Conservation (phyloP, 2,888 invertebrate genomes). For the Philhelius pedissequus region DNA sequence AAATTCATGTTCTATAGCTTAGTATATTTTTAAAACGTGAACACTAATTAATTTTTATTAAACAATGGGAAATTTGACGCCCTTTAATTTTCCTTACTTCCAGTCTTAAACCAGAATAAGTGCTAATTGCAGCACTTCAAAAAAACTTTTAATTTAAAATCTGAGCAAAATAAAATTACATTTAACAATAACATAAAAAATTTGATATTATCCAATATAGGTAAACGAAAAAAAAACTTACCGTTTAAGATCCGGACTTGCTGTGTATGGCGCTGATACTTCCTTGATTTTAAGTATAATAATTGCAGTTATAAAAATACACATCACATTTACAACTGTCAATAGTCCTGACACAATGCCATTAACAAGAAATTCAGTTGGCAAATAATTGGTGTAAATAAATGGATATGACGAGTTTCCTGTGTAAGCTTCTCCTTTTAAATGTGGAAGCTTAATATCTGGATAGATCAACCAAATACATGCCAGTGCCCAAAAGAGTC, state of each 20-base stretch:
- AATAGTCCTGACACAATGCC: conserved; percentile 89
- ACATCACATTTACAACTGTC: conserved; percentile 89
- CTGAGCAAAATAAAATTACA: too few species aligned
- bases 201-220: too few species aligned
- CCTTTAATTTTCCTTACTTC: too few species aligned
- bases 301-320: conserved; percentile 90
- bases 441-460: conserved; percentile 84
- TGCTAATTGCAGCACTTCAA: too few species aligned
- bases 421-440: conserved; percentile 83
- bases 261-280: conserved; percentile 89
- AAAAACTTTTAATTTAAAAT: too few species aligned
- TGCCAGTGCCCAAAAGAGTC: conserved; percentile 86
- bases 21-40: too few species aligned
- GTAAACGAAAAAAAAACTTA: conserved; percentile 75
- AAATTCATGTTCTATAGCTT: too few species aligned
- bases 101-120: too few species aligned
- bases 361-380: conserved; percentile 87
- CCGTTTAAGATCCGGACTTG: conserved; percentile 85
- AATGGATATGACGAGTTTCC: conserved; percentile 84
- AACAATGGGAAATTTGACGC: too few species aligned
- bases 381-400: conserved; percentile 86
- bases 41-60: too few species aligned
- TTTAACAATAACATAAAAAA: neutral
- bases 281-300: conserved; percentile 91
- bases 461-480: conserved; percentile 86